Evolutionary conservation across 2,797 vertebrate species (phyloP).

Genomic region (Bradypodion pumilum): DNA sequence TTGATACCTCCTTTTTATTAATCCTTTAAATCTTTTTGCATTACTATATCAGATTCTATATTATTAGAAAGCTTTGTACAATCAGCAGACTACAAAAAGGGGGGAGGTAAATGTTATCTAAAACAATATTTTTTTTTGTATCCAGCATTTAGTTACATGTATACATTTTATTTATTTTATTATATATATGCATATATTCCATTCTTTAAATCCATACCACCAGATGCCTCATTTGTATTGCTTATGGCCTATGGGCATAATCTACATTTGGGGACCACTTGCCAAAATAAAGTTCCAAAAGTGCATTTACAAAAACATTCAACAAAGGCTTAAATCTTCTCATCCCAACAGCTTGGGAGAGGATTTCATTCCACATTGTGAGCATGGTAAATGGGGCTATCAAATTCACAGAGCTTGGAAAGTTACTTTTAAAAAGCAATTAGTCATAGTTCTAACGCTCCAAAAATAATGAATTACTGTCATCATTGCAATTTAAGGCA

Average conservation of each 20-base stretch:
- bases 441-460: not conserved
- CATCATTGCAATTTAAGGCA: not conserved
- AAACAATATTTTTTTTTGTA: constrained; percentile 51
- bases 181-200: constrained; percentile 2
- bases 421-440: not conserved
- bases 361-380: not conserved
- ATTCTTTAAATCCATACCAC: constrained; percentile 61
- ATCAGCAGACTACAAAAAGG: constrained; percentile 55
- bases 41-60: constrained; percentile 66
- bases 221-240: constrained; percentile 58
- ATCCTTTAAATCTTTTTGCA: constrained; percentile 38
- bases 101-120: constrained; percentile 41
- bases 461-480: not conserved
- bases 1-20: not conserved
- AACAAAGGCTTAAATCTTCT: not conserved
- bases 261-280: constrained; percentile 29
- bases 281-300: constrained; percentile 3
- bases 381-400: not conserved
- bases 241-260: constrained; percentile 59
- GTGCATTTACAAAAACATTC: constrained; percentile 34
- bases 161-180: constrained; percentile 41
- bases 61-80: constrained; percentile 60
- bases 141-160: constrained; percentile 58
- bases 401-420: not conserved
- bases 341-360: constrained; percentile 14